Percentiles rank a stretch among this genome's conserved stretches.
Conservation (phyloP, 2,888 invertebrate genomes). For the Xiphydria camelus region DNA sequence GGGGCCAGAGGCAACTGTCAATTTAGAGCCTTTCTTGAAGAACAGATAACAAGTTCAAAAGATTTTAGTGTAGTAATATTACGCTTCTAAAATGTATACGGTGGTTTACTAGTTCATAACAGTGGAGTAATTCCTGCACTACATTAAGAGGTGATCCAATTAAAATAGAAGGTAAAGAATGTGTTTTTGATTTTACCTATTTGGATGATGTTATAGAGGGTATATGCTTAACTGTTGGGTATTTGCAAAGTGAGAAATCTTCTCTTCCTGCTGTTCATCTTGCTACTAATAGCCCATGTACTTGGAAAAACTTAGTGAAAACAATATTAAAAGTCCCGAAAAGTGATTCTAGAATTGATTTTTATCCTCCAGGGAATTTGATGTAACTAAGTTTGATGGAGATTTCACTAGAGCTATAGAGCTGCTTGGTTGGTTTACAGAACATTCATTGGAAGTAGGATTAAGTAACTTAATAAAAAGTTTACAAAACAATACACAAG, state of each 20-base stretch:
- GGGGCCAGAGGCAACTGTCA: too few relatives aligned
- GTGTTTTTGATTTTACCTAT: constrained; percentile 16
- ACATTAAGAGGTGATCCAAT: constrained; percentile 16
- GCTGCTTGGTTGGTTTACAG: constrained; percentile 14
- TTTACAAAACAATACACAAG: constrained; percentile 13
- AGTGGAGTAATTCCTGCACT: constrained; percentile 16
- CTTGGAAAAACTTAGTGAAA: constrained; percentile 14
- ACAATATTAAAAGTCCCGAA: constrained; percentile 15
- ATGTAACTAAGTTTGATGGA: constrained; percentile 14
- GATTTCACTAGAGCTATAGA: constrained; percentile 15
- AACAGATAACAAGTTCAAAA: constrained; percentile 16
- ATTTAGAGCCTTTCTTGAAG: constrained; percentile 14
- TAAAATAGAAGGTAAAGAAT: constrained; percentile 17
- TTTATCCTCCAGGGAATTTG: constrained; percentile 15
- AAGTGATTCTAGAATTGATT: constrained; percentile 16
- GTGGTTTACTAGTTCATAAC: constrained; percentile 16
- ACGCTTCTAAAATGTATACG: constrained; percentile 16
- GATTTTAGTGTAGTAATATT: constrained; percentile 16
- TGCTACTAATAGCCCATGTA: constrained; percentile 15
- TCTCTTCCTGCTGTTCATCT: constrained; percentile 11
- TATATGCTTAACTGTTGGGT: constrained; percentile 13
- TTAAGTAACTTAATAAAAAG: constrained; percentile 14
- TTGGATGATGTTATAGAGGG: constrained; percentile 16
- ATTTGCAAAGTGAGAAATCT: constrained; percentile 13
- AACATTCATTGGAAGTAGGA: constrained; percentile 14